These are phyloP conservation scores for Albula glossodonta DNA, from an alignment of 2,113 vertebrate species.

Conservation along the genomic window DNA sequence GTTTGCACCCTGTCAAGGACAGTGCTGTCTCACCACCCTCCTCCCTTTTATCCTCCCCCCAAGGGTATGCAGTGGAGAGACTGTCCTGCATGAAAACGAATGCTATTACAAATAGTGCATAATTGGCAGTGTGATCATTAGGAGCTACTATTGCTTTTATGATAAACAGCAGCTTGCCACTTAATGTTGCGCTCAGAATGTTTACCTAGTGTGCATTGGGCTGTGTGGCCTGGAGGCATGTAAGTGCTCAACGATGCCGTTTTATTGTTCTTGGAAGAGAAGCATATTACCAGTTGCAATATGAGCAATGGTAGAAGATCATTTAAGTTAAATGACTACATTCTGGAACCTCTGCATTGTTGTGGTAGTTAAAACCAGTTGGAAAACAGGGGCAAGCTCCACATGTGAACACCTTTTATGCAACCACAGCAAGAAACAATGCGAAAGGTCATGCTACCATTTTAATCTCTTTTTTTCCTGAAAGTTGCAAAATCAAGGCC, in stretches of 20 bases:
- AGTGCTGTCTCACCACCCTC: conserved; percentile 35
- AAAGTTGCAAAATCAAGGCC: not conserved
- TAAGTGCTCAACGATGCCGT: not conserved
- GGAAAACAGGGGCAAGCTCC: not conserved
- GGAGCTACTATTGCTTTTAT: conserved; percentile 56
- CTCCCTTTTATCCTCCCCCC: not conserved
- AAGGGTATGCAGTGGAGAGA: not conserved
- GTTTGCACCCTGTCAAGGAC: conserved; percentile 55
- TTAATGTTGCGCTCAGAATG: conserved; percentile 39
- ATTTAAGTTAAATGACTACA: not conserved
- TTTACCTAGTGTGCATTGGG: not conserved
- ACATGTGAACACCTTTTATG: not conserved
- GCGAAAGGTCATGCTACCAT: not conserved
- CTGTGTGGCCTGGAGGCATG: not conserved
- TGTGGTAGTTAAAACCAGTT: not conserved
- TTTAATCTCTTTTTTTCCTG: not conserved
- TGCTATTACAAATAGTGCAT: conserved; percentile 44
- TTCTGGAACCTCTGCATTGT: not conserved
- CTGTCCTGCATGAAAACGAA: conserved; percentile 44
- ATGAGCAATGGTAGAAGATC: not conserved
- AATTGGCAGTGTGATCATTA: conserved; percentile 57
- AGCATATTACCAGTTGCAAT: too few relatives aligned
- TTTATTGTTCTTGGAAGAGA: not conserved
- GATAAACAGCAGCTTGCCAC: conserved; percentile 49
- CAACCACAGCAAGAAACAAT: not conserved